Evolutionary conservation across 2,888 invertebrate species (phyloP), one percentile per base, ranked within the genome.

Genomic region (Andrena marginata): DNA sequence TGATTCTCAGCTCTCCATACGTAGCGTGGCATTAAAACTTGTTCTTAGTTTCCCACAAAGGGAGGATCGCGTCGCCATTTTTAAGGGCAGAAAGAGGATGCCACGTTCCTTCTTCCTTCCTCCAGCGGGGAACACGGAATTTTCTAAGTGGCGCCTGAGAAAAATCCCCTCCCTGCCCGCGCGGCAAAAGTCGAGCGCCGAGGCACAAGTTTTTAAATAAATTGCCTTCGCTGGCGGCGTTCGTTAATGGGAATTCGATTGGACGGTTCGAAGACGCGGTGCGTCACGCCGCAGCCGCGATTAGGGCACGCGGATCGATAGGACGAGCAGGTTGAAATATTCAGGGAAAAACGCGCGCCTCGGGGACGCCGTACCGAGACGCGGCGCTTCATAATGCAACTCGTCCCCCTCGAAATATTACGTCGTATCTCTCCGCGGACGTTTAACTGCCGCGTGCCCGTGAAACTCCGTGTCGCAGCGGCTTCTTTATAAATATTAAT

Each of bases 201-300:
- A 62, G 31, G 29, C 20, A 35, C 42, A 73, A 54, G 73, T 56
- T 73, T 65, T 64, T n/a, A 35, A 59, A 67, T 65, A 54, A 67
- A 42, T 64, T 65, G 73, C 64, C 64, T 73, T 26, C 65, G 13
- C 35, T 10, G 20, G 60, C 13, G 20, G 42, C 8, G 23, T 42
- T 48, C 71, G 59, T 49, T 62, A 70, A 62, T 31, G 60, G 49
- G 42, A n/a, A 62, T 70, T 70, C 70, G 70, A 70, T 70, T 60
- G 60, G 13, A 16, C 59, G 23, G 71, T 59, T 62, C 71, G 49
- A 71, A 59, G 60, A 8, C 63, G 33, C 0, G 13, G 20, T 33
- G 35, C 33, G 35, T 69, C 35, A 31, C 16, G 56, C 42, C n/a
- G 59, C 35, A 29, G 26, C 56, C 35, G 7, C 31, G 62, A 62